Percentiles rank a stretch among this genome's conserved stretches.
These are phyloP conservation scores for Oreotrochilus melanogaster DNA, from an alignment of 2,113 vertebrate genomes.

Conservation along the genomic window DNA sequence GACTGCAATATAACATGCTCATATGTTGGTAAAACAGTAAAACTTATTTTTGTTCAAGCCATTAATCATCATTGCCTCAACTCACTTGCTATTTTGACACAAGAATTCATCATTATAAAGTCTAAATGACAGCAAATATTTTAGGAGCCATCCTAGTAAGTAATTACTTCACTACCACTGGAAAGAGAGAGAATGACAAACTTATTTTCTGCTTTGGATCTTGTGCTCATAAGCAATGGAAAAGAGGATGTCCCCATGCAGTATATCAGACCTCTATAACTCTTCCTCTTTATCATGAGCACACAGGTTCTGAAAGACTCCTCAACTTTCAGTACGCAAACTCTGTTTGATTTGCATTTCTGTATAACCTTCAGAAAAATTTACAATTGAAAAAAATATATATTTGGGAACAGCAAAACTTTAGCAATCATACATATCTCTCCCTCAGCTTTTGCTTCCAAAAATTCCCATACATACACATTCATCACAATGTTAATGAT, in stretches of 20 bases:
- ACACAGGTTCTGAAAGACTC: neutral
- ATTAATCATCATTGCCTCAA: neutral
- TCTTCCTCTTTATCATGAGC: neutral
- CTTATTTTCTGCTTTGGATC: neutral
- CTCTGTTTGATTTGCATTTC: neutral
- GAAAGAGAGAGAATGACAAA: neutral
- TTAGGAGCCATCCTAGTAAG: neutral
- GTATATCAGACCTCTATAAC: neutral
- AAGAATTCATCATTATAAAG: neutral
- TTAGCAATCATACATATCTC: neutral
- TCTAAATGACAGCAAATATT: neutral
- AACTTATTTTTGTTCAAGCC: neutral
- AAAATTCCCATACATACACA: neutral
- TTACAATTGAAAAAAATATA: neutral
- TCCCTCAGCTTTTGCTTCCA: neutral
- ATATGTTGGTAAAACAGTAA: neutral
- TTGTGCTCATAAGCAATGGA: neutral
- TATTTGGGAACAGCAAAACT: neutral
- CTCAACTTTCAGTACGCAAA: neutral
- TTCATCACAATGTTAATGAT: neutral
- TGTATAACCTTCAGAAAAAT: neutral
- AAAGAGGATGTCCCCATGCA: neutral
- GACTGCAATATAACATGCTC: neutral
- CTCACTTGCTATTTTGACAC: neutral
- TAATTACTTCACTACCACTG: neutral